phyloP scores from a whole-genome alignment of 2,797 vertebrate genomes.

The Sebastes jordani region DNA sequence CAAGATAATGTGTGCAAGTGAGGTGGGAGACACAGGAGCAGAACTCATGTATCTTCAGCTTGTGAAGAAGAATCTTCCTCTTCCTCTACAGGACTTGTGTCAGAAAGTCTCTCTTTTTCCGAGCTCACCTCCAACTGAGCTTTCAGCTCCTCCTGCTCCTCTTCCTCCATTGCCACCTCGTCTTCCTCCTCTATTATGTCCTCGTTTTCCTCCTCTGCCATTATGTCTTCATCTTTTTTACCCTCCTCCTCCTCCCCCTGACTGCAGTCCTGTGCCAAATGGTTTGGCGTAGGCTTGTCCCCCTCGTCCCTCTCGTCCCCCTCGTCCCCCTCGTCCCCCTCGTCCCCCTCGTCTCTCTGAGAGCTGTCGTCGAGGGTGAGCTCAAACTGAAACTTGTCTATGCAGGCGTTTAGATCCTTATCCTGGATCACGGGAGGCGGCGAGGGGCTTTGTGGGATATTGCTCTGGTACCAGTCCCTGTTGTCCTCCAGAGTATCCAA shows the following conservation, averaged over 20 bases:
- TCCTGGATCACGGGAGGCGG: conserved; percentile 84
- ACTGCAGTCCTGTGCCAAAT: conserved; percentile 64
- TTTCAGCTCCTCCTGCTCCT: conserved; percentile 73
- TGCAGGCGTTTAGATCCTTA: conserved; percentile 81
- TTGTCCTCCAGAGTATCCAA: conserved; percentile 94
- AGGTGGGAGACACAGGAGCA: conserved; percentile 62
- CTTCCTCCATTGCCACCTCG: conserved; percentile 73
- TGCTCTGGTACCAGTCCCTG: conserved; percentile 94
- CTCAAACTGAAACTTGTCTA: conserved; percentile 90
- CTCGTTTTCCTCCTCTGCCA: conserved; percentile 63
- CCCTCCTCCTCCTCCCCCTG: conserved; percentile 62
- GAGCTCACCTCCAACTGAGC: conserved; percentile 69
- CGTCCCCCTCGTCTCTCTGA: conserved; percentile 59
- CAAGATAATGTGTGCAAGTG: conserved; percentile 74
- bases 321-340: conserved; percentile 50
- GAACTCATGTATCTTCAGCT: conserved; percentile 85
- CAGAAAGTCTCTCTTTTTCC: conserved; percentile 82
- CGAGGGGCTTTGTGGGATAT: conserved; percentile 91
- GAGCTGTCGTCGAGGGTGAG: conserved; percentile 84
- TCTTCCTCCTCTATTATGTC: conserved; percentile 74
- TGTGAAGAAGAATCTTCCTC: conserved; percentile 84
- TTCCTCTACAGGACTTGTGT: conserved; percentile 85
- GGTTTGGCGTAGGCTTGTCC: conserved; percentile 67
- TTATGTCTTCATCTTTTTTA: conserved; percentile 62
- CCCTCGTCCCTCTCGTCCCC: conserved; percentile 37